Base-by-base conservation (phyloP, 2,888 invertebrate genomes). In the Shargacucullia verbasci region DNA sequence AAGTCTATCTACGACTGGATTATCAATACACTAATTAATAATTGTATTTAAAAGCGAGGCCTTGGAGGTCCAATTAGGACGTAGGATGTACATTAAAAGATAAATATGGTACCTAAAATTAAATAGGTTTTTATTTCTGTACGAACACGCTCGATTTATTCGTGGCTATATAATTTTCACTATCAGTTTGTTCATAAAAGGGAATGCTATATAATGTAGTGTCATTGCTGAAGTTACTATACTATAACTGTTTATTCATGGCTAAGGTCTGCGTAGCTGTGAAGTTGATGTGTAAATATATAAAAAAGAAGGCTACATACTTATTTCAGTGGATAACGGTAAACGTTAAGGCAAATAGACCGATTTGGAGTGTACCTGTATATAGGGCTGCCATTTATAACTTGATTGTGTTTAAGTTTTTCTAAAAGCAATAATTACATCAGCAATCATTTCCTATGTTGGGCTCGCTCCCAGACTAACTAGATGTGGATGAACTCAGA, bases 221-320 rank as follows among this genome's bases (percentile, higher is more conserved):
- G 56, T n/a, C 50, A 62, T 72, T 62, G 46, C 37, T 40, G 12
- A 27, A n/a, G 41, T 44, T n/a, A n/a, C n/a, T n/a, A n/a, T n/a
- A n/a, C 13, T 13, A 49, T 56, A 58, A 67, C 61, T 46, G 41
- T 38, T 38, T 27, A 49, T 39, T 60, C 65, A 73, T 66, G 54
- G 57, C 40, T 73, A 60, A 69, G 70, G 70, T 69, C 70, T 38
- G 9, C 29, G 25, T 12, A 70, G 38, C 59, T 62, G 69, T 69
- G 14, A 75, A 72, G 20, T 40, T 9, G 13, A 27, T 59, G 27
- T 27, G 56, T 50, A 68, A 68, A 65, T 54, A 71, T 62, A 70
- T 58, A 67, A 55, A 58, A 49, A 53, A 49, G 62, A 68, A 71
- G 75, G 68, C 52, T 67, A 55, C 13, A 34, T 34, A 60, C 11